These are phyloP conservation scores for Ctenomys sociabilis DNA, from an alignment of 2,113 vertebrate species.

Conservation along the genomic window DNA sequence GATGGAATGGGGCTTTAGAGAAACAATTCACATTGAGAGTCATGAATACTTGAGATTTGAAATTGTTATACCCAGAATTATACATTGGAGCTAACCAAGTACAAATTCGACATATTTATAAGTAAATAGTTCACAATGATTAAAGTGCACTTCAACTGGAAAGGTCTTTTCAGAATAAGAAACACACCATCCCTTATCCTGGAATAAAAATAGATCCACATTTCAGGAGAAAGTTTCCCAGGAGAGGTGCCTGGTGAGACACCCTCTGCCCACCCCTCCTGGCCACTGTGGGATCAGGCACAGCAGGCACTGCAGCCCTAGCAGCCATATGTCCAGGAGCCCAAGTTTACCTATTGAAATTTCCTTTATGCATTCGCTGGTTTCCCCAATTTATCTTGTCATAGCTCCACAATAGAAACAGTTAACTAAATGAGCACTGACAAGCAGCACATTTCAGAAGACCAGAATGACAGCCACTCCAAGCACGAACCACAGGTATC, in stretches of 20 bases:
- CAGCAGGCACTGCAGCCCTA: neutral
- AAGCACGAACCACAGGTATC: too few species aligned
- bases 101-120: neutral
- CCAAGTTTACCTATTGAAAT: neutral
- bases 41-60: neutral
- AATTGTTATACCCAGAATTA: neutral
- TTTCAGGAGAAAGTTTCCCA: fast-evolving
- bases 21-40: neutral
- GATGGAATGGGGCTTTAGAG: neutral
- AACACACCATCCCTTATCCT: neutral
- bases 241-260: neutral
- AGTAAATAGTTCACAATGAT: neutral
- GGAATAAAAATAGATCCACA: neutral
- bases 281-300: neutral
- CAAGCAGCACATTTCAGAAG: too few species aligned
- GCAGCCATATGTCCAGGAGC: neutral
- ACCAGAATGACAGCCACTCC: too few species aligned
- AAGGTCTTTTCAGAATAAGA: neutral
- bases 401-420: neutral
- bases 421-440: neutral
- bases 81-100: neutral
- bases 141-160: neutral
- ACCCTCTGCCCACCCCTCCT: neutral
- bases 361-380: neutral
- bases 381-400: neutral